Evolutionary conservation across 2,888 invertebrate species (phyloP).

Genomic region (Heterodera filipjevi): DNA sequence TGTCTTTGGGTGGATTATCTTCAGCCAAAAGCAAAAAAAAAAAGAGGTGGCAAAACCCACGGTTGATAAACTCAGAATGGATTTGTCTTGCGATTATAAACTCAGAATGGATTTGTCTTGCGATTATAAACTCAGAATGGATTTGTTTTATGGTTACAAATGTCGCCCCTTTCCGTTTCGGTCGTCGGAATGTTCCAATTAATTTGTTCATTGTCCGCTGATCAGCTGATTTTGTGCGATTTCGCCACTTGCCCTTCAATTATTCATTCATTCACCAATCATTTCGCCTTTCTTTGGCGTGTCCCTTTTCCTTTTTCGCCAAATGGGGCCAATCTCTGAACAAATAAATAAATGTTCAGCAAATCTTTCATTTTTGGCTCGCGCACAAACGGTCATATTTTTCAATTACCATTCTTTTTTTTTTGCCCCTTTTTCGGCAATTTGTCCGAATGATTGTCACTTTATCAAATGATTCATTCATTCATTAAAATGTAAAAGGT

Average conservation of each 20-base stretch:
- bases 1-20: too few relatives aligned
- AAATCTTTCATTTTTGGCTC: background rate
- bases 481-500: background rate
- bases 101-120: too few relatives aligned
- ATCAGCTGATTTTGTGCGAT: background rate
- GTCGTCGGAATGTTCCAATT: too few relatives aligned
- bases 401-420: background rate
- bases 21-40: too few relatives aligned
- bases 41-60: too few relatives aligned
- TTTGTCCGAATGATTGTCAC: constrained; percentile 5
- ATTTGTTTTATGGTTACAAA: too few relatives aligned
- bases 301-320: background rate
- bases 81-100: too few relatives aligned
- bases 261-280: background rate
- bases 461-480: background rate
- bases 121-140: too few relatives aligned
- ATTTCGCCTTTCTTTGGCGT: constrained; percentile 4
- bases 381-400: constrained; percentile 8
- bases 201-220: too few relatives aligned
- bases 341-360: background rate
- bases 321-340: background rate
- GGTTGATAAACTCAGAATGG: too few relatives aligned
- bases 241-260: background rate
- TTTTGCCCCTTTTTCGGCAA: background rate
- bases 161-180: too few relatives aligned